These are phyloP conservation scores for Rhinichthys klamathensis DNA, from an alignment of 2,113 vertebrate genomes.

Conservation along the genomic window DNA sequence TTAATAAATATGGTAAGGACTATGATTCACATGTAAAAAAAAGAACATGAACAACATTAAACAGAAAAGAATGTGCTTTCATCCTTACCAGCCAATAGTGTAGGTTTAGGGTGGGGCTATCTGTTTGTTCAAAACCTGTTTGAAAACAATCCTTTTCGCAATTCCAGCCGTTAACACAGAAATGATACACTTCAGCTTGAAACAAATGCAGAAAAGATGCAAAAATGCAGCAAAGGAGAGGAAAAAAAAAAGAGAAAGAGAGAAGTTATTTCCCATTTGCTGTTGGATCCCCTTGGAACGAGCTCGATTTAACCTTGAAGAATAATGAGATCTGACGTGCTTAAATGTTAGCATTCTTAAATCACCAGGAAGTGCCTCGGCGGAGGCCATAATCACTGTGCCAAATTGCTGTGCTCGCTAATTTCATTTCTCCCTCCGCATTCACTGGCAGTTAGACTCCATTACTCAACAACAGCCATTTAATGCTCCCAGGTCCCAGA, in stretches of 20 bases:
- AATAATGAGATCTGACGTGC: conserved; percentile 83
- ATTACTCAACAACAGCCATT: conserved; percentile 84
- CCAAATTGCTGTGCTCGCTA: conserved; percentile 82
- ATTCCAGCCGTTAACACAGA: background rate
- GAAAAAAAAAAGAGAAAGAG: conserved; percentile 5
- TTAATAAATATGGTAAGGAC: too few species aligned
- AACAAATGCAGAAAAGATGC: conserved; percentile 47
- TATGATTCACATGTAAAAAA: background rate
- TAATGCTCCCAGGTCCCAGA: conserved; percentile 78
- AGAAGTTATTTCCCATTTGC: conserved; percentile 67
- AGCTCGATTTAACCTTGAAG: conserved; percentile 80
- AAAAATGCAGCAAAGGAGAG: conserved; percentile 47
- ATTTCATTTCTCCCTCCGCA: conserved; percentile 82
- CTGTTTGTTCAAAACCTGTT: background rate
- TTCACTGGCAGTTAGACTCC: conserved; percentile 81
- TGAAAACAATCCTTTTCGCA: background rate
- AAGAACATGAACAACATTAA: background rate
- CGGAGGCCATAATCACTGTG: conserved; percentile 83
- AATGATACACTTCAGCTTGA: background rate
- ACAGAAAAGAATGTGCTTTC: background rate
- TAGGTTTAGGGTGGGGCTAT: background rate
- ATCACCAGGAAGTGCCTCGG: conserved; percentile 82
- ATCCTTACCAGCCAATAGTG: background rate
- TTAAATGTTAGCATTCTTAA: conserved; percentile 86
- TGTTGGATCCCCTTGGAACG: conserved; percentile 64